Evolutionary conservation across 2,113 vertebrate species (phyloP), one percentile per base, ranked within the genome.

Genomic region (Noctilio leporinus): DNA sequence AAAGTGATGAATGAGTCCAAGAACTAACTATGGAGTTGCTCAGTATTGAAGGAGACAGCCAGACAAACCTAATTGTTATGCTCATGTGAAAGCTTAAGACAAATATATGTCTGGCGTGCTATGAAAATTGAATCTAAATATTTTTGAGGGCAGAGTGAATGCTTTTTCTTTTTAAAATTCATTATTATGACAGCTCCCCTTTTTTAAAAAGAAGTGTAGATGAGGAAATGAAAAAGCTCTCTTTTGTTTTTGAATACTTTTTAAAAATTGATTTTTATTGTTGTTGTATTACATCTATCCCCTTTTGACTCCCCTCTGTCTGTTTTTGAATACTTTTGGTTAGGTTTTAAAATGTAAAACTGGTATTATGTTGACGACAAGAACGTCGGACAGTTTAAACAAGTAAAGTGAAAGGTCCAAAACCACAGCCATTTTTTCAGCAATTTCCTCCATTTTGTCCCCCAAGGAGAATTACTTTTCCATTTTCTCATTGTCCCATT

Each of bases 161-260:
- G 22, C 28, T 55, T 93, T 92, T 77, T 86, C 65, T 86, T 83
- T 69, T 86, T 75, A 47, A 83, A 55, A 20, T 86, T 59, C 7
- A 51, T 90, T 86, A 55, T 69, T 96, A 43, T 38, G 49, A 24
- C 22, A 49, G 17, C 14, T 8, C 22, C 24, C 53, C 17, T 38
- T 43, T 57, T 85, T 85, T 62, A 16, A 89, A 93, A 40, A 43
- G 20, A 78, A 78, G 70, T 80, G 4, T 20, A 80, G 26, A 83
- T 10, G 24, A 81, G 26, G 38, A 80, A 65, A 45, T 55, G 69
- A 15, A 75, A 93, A 83, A 78, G 10, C 4, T 76, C 4, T 33
- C 30, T 82, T 96, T 93, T 88, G 28, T 70, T 96, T 47, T 95
- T 15, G 24, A 89, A 65, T 93, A 85, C 53, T 89, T 87, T 38